Base-by-base conservation (phyloP, 1,140 invertebrate genomes). In the Hesperophylax magnus region DNA sequence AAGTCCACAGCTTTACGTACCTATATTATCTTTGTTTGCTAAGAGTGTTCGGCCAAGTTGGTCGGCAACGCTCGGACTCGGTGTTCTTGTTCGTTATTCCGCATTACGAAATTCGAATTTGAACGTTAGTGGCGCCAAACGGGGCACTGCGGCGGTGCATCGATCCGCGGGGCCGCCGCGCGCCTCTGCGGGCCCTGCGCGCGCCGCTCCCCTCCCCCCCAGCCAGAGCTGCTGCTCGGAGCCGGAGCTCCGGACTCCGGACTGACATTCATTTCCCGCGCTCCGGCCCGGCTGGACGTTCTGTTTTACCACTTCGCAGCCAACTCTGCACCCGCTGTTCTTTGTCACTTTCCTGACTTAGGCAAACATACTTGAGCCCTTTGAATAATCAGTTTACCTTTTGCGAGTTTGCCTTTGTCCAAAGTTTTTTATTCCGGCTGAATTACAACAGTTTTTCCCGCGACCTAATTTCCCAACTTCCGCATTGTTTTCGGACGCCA, bases 401-500 rank as follows among this genome's bases (percentile, higher is more conserved):
- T 20, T 69, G 61, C 18, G 24, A 65, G 61, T 58, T 58, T 58
- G 18, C 15, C 24, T 24, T 34, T 11, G n/a, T 20, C 14, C 67
- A 39, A 53, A n/a, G 22, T 71, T 71, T n/a, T 14, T 17, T 53
- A n/a, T 71, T 71, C 17, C 67, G 17, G n/a, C 9, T 24, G 22
- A 14, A 27, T 27, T 74, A 0, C 47, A 20, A 74, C 11, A 20
- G 53, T 54, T 54, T 56, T 53, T 52, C 24, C 27, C 71, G 72
- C 72, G 72, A 75, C 72, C 72, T 56, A 75, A 75, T 75, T 75
- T 75, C 24, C 24, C 53, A 56, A 75, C 52, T 75, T 75, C 72
- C 72, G 72, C 72, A 75, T 75, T 75, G 72, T 75, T 74, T 56
- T 58, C 54, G 22, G 72, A 14, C 72, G 72, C 72, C 72, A 75